Conservation (phyloP, 2,113 vertebrate species). For the Pipa parva region DNA sequence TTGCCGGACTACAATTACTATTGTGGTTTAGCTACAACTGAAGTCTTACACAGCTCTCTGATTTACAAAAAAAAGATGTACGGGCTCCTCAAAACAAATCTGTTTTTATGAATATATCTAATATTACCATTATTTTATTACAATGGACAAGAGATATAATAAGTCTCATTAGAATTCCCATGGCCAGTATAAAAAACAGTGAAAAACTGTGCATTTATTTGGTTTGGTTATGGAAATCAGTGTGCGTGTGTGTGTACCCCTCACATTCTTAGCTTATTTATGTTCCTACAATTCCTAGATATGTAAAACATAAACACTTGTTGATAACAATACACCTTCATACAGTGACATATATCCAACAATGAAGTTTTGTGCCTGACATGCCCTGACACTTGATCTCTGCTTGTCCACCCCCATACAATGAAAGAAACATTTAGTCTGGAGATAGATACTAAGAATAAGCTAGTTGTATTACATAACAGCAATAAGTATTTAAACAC, state of each 20-base stretch:
- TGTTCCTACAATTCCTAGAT: background rate
- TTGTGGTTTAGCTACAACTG: too few relatives aligned
- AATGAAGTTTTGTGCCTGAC: slow-evolving; percentile 25
- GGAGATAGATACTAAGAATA: background rate
- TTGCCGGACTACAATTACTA: too few relatives aligned
- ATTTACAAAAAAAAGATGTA: too few relatives aligned
- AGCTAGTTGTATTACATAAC: background rate
- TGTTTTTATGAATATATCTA: too few relatives aligned
- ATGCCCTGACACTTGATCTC: slow-evolving; percentile 11
- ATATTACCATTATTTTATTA: too few relatives aligned
- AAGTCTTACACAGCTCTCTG: too few relatives aligned
- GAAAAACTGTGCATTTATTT: background rate
- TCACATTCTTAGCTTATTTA: background rate
- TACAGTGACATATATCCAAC: slow-evolving; percentile 3
- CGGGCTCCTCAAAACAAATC: too few relatives aligned
- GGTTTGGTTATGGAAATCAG: background rate
- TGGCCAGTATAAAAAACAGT: too few relatives aligned
- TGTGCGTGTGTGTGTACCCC: background rate
- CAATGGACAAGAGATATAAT: too few relatives aligned
- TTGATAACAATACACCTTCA: slow-evolving; percentile 25
- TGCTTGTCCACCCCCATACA: background rate
- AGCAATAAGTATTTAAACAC: background rate
- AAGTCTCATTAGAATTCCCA: too few relatives aligned
- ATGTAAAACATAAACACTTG: slow-evolving; percentile 15
- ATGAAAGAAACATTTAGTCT: slow-evolving; percentile 1